phyloP scores from a whole-genome alignment of 2,113 vertebrate species.

The Percina caprodes region DNA sequence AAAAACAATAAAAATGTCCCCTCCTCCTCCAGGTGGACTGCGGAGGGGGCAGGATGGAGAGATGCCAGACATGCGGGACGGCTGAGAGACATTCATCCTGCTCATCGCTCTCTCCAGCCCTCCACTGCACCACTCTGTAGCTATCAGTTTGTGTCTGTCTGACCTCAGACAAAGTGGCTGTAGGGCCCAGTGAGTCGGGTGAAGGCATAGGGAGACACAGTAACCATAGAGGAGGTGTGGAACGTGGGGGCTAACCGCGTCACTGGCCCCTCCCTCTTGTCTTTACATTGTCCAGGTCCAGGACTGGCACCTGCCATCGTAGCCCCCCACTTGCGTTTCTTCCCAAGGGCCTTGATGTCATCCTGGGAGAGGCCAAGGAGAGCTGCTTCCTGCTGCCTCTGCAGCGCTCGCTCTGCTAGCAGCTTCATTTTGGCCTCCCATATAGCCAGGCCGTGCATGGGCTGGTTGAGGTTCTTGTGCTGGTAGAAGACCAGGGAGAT shows the following conservation, averaged over 20 bases:
- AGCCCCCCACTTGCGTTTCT: conserved; percentile 95
- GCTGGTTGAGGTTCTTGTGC: conserved; percentile 99
- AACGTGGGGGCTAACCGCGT: conserved; percentile 91
- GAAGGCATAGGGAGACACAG: conserved; percentile 96
- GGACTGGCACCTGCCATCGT: conserved; percentile 78
- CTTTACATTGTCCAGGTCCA: conserved; percentile 85
- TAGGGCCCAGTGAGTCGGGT: conserved; percentile 98
- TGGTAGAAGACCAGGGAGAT: conserved; percentile 99
- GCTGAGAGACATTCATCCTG: conserved; percentile 70
- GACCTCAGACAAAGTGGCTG: conserved; percentile 93
- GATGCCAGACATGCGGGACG: conserved; percentile 62
- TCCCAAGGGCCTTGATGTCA: conserved; percentile 92
- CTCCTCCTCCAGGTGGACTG: conserved; percentile 67
- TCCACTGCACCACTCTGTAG: conserved; percentile 69
- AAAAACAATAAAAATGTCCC: conserved; percentile 82
- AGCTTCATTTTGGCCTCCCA: conserved; percentile 99
- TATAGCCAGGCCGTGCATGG: conserved; percentile 93
- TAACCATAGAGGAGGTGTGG: conserved; percentile 93
- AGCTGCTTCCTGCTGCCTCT: conserved; percentile 92
- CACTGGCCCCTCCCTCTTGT: conserved; percentile 84
- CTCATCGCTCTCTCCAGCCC: conserved; percentile 58
- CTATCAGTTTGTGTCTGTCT: conserved; percentile 50
- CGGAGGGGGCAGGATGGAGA: conserved; percentile 70
- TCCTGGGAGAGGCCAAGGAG: conserved; percentile 91
- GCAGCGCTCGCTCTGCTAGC: conserved; percentile 91